Evolutionary conservation across 2,113 vertebrate genomes (phyloP).

Genomic region (Hyla sarda): DNA sequence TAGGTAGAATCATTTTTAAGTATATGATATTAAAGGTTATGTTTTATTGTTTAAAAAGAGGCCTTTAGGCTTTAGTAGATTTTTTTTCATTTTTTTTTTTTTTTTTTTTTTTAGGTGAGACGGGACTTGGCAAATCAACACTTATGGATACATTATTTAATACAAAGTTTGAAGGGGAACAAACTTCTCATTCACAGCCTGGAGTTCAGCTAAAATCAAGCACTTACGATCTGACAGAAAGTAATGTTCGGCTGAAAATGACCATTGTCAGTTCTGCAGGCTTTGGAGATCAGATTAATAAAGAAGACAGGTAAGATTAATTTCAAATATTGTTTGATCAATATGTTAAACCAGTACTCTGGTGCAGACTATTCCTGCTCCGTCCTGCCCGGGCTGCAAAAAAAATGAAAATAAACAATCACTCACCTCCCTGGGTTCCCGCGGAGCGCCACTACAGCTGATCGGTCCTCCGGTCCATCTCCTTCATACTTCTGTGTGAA

Average conservation of each 20-base stretch:
- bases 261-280: slow-evolving; percentile 92
- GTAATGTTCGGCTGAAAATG: slow-evolving; percentile 93
- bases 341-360: too few relatives aligned
- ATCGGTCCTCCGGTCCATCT: too few relatives aligned
- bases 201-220: slow-evolving; percentile 93
- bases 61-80: not conserved
- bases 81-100: slow-evolving; percentile 22
- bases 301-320: slow-evolving; percentile 88
- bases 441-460: too few relatives aligned
- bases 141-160: slow-evolving; percentile 98
- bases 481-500: too few relatives aligned
- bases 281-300: slow-evolving; percentile 97
- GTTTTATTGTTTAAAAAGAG: too few relatives aligned
- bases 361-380: too few relatives aligned
- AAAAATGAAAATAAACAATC: too few relatives aligned
- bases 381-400: too few relatives aligned
- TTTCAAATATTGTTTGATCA: not conserved
- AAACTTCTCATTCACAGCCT: slow-evolving; percentile 90
- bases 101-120: slow-evolving; percentile 82
- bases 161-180: slow-evolving; percentile 94
- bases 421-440: too few relatives aligned
- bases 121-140: slow-evolving; percentile 95
- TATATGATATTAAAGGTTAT: too few relatives aligned
- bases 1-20: too few relatives aligned
- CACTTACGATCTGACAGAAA: slow-evolving; percentile 95